phyloP scores from a whole-genome alignment of 2,113 vertebrate species.

The Polypterus senegalus region DNA sequence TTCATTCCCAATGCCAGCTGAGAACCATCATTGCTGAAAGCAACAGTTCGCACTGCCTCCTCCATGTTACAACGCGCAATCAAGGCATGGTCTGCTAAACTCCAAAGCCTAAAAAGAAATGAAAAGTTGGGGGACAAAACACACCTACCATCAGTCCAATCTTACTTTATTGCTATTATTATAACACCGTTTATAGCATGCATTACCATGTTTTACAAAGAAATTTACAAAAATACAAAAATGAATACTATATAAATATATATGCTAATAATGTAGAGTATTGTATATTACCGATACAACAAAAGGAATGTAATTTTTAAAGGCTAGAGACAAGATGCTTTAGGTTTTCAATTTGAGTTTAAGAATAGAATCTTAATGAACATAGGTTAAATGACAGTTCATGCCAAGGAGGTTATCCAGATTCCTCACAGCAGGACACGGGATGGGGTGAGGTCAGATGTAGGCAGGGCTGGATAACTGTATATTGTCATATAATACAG shows the following conservation, averaged over 20 bases:
- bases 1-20: conserved; percentile 93
- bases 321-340: too few species aligned
- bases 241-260: conserved; percentile 2
- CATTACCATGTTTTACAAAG: background rate
- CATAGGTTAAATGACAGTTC: too few species aligned
- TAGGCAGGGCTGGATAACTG: too few species aligned
- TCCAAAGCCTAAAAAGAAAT: conserved; percentile 67
- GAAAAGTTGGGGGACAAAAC: background rate
- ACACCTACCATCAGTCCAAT: background rate
- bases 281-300: too few species aligned
- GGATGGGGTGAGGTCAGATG: too few species aligned
- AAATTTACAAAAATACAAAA: background rate
- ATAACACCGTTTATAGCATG: background rate
- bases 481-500: too few species aligned
- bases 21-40: conserved; percentile 83
- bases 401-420: too few species aligned
- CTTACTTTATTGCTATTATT: too few species aligned
- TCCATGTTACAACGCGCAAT: conserved; percentile 96
- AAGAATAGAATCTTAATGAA: too few species aligned
- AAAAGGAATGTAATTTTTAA: too few species aligned
- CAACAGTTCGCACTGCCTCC: conserved; percentile 77
- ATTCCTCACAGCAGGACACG: too few species aligned
- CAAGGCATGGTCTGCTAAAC: conserved; percentile 79
- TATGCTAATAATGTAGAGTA: background rate
- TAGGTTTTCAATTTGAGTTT: too few species aligned